Conservation (phyloP, 37 sponge, comb jelly and placozoan species). For the Axinella damicornis region DNA sequence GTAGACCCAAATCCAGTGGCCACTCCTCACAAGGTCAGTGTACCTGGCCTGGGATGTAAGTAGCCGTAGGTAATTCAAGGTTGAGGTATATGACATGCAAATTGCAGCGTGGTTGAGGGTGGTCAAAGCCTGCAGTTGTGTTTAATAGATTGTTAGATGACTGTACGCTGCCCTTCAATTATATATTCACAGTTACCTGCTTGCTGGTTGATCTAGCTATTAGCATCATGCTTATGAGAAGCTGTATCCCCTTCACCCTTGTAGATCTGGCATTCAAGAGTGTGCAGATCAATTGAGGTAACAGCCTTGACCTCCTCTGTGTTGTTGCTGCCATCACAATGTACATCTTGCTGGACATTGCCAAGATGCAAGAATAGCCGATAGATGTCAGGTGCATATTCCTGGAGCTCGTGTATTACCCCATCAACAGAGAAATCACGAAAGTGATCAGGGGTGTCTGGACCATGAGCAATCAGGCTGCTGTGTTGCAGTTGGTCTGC, state of each 20-base stretch:
- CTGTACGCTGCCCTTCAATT: background rate
- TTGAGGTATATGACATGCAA: background rate
- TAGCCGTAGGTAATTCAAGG: background rate
- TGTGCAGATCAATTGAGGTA: background rate
- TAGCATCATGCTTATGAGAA: conserved; percentile 28
- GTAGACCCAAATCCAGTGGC: conserved; percentile 10
- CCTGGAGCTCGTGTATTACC: background rate
- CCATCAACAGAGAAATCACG: background rate
- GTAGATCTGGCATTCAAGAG: conserved; percentile 5
- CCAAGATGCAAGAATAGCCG: background rate
- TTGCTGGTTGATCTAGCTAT: conserved; percentile 15
- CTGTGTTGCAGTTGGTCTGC: background rate
- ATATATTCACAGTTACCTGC: background rate
- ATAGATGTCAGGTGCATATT: conserved; percentile 11
- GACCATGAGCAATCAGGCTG: background rate
- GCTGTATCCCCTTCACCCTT: conserved; percentile 19
- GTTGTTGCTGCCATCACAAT: background rate
- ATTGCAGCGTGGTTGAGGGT: background rate
- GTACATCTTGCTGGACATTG: background rate
- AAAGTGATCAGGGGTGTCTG: conserved; percentile 18
- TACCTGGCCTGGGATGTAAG: background rate
- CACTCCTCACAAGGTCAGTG: background rate
- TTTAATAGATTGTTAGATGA: background rate
- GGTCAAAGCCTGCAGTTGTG: background rate
- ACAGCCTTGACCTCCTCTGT: too few relatives aligned